These are phyloP conservation scores for Cydia fagiglandana DNA, from an alignment of 1,140 invertebrate species.

Conservation along the genomic window DNA sequence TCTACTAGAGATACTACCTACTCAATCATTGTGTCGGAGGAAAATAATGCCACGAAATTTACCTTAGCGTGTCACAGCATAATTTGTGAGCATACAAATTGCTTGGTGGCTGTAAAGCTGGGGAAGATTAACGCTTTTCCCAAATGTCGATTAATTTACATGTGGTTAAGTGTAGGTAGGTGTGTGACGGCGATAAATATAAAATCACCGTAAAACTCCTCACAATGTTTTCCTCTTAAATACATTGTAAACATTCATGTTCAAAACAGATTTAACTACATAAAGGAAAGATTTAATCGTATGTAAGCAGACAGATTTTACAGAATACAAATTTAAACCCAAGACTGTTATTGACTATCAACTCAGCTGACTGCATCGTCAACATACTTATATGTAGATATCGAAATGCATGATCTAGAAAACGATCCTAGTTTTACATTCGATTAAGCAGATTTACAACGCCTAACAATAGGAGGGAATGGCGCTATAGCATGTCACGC, in stretches of 20 bases:
- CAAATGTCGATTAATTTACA: constrained; percentile 10
- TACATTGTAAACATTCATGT: too few relatives aligned
- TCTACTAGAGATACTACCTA: constrained; percentile 5
- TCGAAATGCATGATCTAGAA: neutral
- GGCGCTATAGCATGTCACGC: neutral
- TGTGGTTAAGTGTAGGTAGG: constrained; percentile 4
- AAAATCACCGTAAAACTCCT: neutral
- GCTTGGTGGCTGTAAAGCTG: neutral
- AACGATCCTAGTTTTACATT: neutral
- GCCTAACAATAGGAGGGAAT: neutral
- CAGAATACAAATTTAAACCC: too few relatives aligned
- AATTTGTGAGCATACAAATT: constrained; percentile 28
- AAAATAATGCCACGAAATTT: constrained; percentile 13
- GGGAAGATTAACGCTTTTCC: constrained; percentile 9
- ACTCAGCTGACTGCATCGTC: too few relatives aligned
- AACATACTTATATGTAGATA: neutral
- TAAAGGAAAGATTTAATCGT: too few relatives aligned
- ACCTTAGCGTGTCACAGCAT: neutral
- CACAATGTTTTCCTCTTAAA: too few relatives aligned
- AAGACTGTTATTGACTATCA: too few relatives aligned
- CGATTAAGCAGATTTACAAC: neutral
- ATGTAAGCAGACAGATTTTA: too few relatives aligned
- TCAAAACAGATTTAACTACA: too few relatives aligned
- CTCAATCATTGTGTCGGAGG: neutral
- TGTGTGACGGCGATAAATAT: neutral